Conservation (phyloP, 1,140 invertebrate species). For the Drosophila guanche region DNA sequence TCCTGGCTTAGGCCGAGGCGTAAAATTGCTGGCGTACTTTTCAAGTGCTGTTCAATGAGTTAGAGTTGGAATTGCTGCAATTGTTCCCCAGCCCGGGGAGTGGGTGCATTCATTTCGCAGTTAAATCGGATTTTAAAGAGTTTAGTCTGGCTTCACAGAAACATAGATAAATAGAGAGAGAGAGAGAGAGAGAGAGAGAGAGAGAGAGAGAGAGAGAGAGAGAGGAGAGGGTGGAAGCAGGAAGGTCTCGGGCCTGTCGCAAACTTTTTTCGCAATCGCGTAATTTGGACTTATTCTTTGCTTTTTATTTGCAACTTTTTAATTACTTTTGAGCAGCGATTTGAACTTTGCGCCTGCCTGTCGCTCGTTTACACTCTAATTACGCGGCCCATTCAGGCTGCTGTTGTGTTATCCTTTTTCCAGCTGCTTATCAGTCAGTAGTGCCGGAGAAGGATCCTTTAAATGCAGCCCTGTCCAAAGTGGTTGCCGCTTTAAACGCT, state of each 20-base stretch:
- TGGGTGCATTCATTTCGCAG: constrained; percentile 5
- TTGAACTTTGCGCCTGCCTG: constrained; percentile 68
- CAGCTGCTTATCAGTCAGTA: constrained; percentile 67
- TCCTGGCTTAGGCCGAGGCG: constrained; percentile 38
- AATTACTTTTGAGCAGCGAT: constrained; percentile 80
- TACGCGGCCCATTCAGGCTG: constrained; percentile 64
- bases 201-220: constrained; percentile 1
- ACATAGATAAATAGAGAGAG: constrained; percentile 2
- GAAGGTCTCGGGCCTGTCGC: neutral
- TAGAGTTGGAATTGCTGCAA: constrained; percentile 40
- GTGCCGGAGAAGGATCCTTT: constrained; percentile 40
- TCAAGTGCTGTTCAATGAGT: constrained; percentile 55
- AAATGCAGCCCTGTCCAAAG: constrained; percentile 51
- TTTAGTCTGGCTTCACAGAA: neutral
- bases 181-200: neutral
- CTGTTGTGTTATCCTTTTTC: constrained; percentile 39
- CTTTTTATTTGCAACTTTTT: constrained; percentile 71
- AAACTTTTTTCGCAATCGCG: constrained; percentile 55
- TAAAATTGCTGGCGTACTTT: constrained; percentile 44
- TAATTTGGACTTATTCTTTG: constrained; percentile 68
- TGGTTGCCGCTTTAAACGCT: constrained; percentile 54
- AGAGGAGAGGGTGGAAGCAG: neutral
- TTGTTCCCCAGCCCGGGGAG: constrained; percentile 9
- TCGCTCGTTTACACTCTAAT: constrained; percentile 69
- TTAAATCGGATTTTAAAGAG: constrained; percentile 25